Percentiles rank a stretch among this genome's conserved stretches.
phyloP scores from a whole-genome alignment of 2,888 invertebrate species.

The Megastigmus dorsalis region DNA sequence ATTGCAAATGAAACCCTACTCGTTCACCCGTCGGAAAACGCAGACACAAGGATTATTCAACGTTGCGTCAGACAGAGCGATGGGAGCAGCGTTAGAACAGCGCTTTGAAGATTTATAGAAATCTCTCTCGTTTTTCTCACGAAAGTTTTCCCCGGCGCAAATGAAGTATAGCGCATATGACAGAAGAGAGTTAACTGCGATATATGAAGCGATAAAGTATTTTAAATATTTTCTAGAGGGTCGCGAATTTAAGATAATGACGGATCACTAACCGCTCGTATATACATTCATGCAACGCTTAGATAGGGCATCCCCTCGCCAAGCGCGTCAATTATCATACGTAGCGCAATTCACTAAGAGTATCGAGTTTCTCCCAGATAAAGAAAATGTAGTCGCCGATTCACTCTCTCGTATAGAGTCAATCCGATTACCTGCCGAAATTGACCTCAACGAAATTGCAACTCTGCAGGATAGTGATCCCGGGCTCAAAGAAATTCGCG shows the following conservation, averaged over 20 bases:
- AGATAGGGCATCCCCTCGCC: conserved; percentile 41
- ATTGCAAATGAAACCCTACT: no score
- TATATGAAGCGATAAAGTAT: neutral
- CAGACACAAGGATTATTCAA: neutral
- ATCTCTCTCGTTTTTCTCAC: neutral
- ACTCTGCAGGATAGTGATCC: no score
- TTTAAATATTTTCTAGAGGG: conserved; percentile 48
- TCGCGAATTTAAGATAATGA: conserved; percentile 1
- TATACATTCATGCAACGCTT: conserved; percentile 14
- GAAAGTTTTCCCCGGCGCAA: neutral
- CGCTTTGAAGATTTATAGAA: neutral
- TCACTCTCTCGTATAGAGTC: no score
- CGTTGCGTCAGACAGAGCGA: conserved; percentile 7
- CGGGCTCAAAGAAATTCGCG: no score
- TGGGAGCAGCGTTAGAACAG: neutral
- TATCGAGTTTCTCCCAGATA: no score
- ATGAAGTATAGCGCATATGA: conserved; percentile 58
- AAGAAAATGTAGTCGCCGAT: no score
- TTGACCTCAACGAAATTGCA: no score
- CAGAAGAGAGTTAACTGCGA: conserved; percentile 49
- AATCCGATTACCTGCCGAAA: no score
- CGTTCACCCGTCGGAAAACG: no score
- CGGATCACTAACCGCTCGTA: conserved; percentile 3
- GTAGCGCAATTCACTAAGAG: conserved; percentile 48
- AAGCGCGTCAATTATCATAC: conserved; percentile 35